Percentiles rank a stretch among this genome's conserved stretches.
Conservation (phyloP, 2,797 vertebrate genomes). For the Spatula versicolor region DNA sequence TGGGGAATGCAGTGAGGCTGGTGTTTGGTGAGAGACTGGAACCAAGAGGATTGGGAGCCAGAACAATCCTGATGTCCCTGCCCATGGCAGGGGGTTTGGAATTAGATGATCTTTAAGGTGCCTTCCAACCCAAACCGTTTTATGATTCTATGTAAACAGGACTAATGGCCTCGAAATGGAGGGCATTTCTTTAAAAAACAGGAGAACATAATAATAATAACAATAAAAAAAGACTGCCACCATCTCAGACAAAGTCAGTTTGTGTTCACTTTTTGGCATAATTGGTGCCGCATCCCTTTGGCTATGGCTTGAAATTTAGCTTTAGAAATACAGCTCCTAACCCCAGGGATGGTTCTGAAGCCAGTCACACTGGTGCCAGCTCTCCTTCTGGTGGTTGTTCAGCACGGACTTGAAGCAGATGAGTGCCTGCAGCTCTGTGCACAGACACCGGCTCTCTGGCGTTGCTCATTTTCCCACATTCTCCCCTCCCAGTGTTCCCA, state of each 20-base stretch:
- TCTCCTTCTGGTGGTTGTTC: neutral
- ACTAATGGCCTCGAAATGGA: too few relatives aligned
- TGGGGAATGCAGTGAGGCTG: too few relatives aligned
- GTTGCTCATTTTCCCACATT: neutral
- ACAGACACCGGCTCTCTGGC: neutral
- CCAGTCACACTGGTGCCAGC: neutral
- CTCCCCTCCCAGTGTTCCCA: neutral
- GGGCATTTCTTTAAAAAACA: neutral
- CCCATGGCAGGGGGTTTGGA: too few relatives aligned
- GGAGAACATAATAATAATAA: fast-evolving
- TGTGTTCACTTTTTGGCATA: neutral
- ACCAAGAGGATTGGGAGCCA: too few relatives aligned
- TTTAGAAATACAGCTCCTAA: neutral
- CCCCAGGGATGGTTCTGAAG: neutral
- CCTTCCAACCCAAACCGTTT: too few relatives aligned
- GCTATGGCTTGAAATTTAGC: neutral
- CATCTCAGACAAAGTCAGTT: neutral
- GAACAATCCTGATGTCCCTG: too few relatives aligned
- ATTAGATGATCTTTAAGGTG: too few relatives aligned
- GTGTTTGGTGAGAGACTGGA: too few relatives aligned
- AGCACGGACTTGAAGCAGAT: neutral
- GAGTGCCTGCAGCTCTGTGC: neutral
- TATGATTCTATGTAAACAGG: too few relatives aligned
- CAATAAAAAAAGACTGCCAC: neutral
- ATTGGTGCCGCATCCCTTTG: neutral